Evolutionary conservation across 2,888 invertebrate genomes (phyloP), one percentile per base, ranked within the genome.

Genomic region (Heliconius ethilla): DNA sequence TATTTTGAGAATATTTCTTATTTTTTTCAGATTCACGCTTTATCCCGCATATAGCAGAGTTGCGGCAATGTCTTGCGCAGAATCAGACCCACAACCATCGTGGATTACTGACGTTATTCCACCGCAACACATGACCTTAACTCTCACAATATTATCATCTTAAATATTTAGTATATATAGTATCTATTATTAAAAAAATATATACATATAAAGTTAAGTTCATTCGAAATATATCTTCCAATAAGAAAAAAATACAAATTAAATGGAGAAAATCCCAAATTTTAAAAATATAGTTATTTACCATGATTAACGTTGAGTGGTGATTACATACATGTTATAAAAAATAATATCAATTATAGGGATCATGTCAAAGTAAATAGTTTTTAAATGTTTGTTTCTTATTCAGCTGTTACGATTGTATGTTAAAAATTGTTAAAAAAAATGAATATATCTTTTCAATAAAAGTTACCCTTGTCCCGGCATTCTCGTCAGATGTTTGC

Each of bases 401-500:
- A 45, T 45, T 45, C 15, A 45, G 45, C 18, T 45, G 45, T 45
- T 45, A 45, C 18, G 15, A 5, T 45, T 45, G 18, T 45, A 45
- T 45, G 18, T 45, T 18, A 18, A 18, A 18, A 45, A 45, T 45
- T 5, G 18, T 6, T 45, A 51, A 18, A 51, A 25, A 25, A 13
- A 15, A 13, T 6, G 25, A n/a, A 45, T 40, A 15, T 33, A 25
- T 9, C 9, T 15, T 40, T 40, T 72, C 7, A 45, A 69, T 69
- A 27, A 25, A 27, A 59, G n/a, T 74, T 74, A 74, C 29, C 77
- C 77, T 77, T 73, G 66, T 74, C 72, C 40, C 66, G 29, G 67
- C 62, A 62, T 62, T 77, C 59, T 73, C 66, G 37, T 37, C 51
- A 33, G 45, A 62, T 22, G 27, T 55, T 72, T n/a, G 55, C 55